These are phyloP conservation scores for Synergus umbraculus DNA, from an alignment of 2,888 invertebrate genomes.

Conservation along the genomic window DNA sequence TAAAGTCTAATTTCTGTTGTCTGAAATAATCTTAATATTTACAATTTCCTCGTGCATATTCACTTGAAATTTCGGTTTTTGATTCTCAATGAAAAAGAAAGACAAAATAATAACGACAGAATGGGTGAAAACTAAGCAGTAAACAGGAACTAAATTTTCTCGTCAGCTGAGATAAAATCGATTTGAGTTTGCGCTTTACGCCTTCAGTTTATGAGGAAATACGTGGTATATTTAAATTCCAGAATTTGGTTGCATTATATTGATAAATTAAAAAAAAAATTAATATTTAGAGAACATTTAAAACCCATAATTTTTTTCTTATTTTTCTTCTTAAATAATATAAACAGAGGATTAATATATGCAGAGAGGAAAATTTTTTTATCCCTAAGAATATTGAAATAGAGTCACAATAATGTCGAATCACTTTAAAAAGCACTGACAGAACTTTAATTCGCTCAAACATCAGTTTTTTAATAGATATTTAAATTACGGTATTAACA, in stretches of 20 bases:
- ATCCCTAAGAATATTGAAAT: slow-evolving; percentile 44
- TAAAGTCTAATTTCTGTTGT: background rate
- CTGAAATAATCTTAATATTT: background rate
- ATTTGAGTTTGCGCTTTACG: background rate
- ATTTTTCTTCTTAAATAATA: slow-evolving; percentile 33
- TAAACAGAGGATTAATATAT: slow-evolving; percentile 42
- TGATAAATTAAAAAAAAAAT: too few species aligned
- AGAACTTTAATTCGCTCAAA: slow-evolving; percentile 22
- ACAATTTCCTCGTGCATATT: background rate
- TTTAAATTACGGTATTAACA: background rate
- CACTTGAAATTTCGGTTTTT: too few species aligned
- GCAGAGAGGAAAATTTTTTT: slow-evolving; percentile 37
- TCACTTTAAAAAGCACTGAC: slow-evolving; percentile 43
- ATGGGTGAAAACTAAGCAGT: too few species aligned
- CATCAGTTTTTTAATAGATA: slow-evolving; percentile 14
- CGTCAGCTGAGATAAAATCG: background rate
- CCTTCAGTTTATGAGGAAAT: background rate
- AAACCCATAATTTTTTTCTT: background rate
- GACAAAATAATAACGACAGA: too few species aligned
- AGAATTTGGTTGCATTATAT: too few species aligned
- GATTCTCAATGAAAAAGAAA: too few species aligned
- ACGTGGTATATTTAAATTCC: background rate
- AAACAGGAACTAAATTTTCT: background rate
- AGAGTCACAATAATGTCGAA: slow-evolving; percentile 46
- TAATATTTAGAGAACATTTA: background rate